Base-by-base conservation (phyloP, 2,888 invertebrate genomes). In the Tanaodytes sp. region DNA sequence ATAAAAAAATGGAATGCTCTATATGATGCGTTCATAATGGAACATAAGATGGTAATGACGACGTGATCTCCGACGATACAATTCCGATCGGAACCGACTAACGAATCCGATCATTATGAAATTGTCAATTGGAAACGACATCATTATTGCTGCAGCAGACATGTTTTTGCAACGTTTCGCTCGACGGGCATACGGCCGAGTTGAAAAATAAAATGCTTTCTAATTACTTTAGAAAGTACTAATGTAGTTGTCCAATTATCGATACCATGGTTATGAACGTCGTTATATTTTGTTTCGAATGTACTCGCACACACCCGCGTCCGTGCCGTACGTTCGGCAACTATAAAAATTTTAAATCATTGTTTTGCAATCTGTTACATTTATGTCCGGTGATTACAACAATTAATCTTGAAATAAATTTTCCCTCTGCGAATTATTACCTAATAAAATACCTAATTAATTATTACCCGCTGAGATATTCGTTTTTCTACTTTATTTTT, bases 191-290 rank as follows among this genome's bases (percentile, higher is more conserved):
- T 15, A 42, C 4, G 42, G 39, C 42, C n/a, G 23, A 42, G 14
- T 23, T 27, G 33, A 48, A 43, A 23, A 43, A 62, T 62, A 54
- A 55, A 64, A 64, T 57, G 49, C 20, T 57, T 37, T 37, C 55
- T 48, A 43, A 64, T 64, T 64, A 37, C 55, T 64, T 64, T 64
- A 55, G 49, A 64, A 64, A 64, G 64, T 64, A 49, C 49, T 49
- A 57, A 64, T 64, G 48, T 51, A 55, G 46, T 46, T 54, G 62
- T 54, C 36, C 55, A 63, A 63, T 63, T 63, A 63, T 55, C 48
- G 33, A 15, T 23, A 11, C 33, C 11, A 18, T 33, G 18, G 55
- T 55, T 63, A 62, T 12, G 45, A 62, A 14, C 36, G 42, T 61
- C 39, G 42, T 63, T 55, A 46, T 55, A 36, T 8, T 5, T 23